These are phyloP conservation scores for Agrochola lota DNA, from an alignment of 2,888 invertebrate genomes.

Conservation along the genomic window DNA sequence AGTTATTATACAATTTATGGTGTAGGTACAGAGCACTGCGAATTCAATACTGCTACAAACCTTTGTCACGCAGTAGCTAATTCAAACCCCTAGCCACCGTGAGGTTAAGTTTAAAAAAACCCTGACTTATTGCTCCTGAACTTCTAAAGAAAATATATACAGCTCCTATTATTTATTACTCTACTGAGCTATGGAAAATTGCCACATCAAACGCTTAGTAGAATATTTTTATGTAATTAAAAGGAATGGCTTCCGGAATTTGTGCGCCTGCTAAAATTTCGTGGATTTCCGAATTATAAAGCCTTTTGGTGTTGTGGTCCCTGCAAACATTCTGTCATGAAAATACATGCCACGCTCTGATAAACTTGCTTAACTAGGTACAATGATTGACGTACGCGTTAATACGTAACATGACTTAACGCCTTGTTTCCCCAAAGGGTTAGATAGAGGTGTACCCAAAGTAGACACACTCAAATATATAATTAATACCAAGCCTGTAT, in stretches of 20 bases:
- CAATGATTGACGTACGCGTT: conserved; percentile 3
- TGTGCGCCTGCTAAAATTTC: not conserved
- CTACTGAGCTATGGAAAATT: not conserved
- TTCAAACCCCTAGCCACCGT: too few species aligned
- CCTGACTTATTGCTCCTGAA: too few species aligned
- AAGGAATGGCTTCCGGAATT: not conserved
- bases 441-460: too few species aligned
- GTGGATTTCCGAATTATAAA: not conserved
- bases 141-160: not conserved
- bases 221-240: not conserved
- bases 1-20: too few species aligned
- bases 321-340: conserved; percentile 14
- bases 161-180: not conserved
- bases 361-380: not conserved
- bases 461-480: too few species aligned
- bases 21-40: too few species aligned
- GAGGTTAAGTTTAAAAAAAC: too few species aligned
- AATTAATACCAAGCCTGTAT: too few species aligned
- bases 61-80: too few species aligned
- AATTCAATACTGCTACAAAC: too few species aligned
- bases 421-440: too few species aligned
- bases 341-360: conserved; percentile 16
- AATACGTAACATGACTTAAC: not conserved
- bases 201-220: not conserved
- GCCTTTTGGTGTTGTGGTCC: conserved; percentile 10